Evolutionary conservation across 1,140 invertebrate genomes (phyloP), one percentile per base, ranked within the genome.

Genomic region (Papilio helenus): DNA sequence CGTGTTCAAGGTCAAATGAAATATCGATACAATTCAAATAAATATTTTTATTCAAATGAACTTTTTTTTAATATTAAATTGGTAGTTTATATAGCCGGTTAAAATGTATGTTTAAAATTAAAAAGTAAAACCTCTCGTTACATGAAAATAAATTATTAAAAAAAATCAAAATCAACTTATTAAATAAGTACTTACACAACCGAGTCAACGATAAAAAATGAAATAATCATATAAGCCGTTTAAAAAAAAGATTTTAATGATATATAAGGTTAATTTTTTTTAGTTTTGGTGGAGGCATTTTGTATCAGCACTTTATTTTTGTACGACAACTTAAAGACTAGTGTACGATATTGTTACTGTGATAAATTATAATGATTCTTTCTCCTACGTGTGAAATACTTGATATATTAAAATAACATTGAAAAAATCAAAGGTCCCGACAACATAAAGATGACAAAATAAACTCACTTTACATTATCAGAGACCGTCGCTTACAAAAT

Each of bases 121-220:
- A 88, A 61, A 89, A 87, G 82, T 85, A 88, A 84, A 77, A 61
- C 76, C 58, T 77, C 76, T 86, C 83, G 85, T 89, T 93, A 92
- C 88, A 90, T 81, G 82, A 83, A 91, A 90, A 84, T 88, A 84
- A 92, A 58, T 77, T 77, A 91, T 86, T 87, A 87, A 85, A 82
- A 76, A 84, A 82, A 87, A 91, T 87, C 87, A 90, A 93, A 39
- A 89, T 86, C 86, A 93, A 92, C 87, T 92, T 93, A 92, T 87
- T 88, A 88, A 86, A 93, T 94, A 94, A 94, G 93, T 94, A 94
- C 93, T 93, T 91, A 94, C 93, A 94, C 92, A 94, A 94, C 93
- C 92, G 90, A 93, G 89, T 90, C 88, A 89, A 91, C 87, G 85
- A 88, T 89, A 90, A 92, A 89, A 87, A 90, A 89, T 81, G 80